Base-by-base conservation (phyloP, 2,888 invertebrate species). In the Drosophila glabriapex region DNA sequence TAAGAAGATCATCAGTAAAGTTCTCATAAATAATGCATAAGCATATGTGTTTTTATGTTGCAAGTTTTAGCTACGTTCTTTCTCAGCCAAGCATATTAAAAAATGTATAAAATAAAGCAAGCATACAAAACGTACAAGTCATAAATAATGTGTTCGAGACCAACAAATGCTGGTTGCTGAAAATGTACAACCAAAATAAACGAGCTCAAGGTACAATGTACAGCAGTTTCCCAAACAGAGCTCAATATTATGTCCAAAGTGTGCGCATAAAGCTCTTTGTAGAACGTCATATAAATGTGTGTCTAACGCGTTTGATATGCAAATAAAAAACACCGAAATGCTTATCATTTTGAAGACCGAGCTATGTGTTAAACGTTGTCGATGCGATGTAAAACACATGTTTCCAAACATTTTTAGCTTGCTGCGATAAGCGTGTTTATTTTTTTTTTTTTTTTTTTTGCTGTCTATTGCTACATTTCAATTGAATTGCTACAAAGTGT, bases 91-190 rank as follows among this genome's bases (percentile, higher is more conserved):
- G 69, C 59, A 63, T 55, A 73, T 75, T 76, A 58, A 75, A 73
- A 62, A 37, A 60, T 25, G 6, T 29, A 50, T 41, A 54, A 12
- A 43, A 43, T 43, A 25, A 66, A 66, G 41, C 33, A 25, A 46
- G 16, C 65, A 55, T 25, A 46, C 53, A 61, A 70, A 73, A 62
- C 77, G 81, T 81, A 73, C 70, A 50, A 50, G 54, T 62, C 80
- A 85, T 86, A 85, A 85, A 86, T 85, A 86, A 84, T 79, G 83
- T 50, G 73, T 86, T 83, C 77, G 79, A 75, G 70, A 62, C 64
- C 65, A 60, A 68, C 66, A 72, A 67, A 65, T 68, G 70, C 39
- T 82, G 80, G 73, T 73, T 85, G 84, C 81, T 67, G 61, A 73
- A 82, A 75, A 84, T 85, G 75, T 80, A 61, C 39, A 71, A 76